Base-by-base conservation (phyloP, 2,888 invertebrate genomes). In the Homarus gammarus region DNA sequence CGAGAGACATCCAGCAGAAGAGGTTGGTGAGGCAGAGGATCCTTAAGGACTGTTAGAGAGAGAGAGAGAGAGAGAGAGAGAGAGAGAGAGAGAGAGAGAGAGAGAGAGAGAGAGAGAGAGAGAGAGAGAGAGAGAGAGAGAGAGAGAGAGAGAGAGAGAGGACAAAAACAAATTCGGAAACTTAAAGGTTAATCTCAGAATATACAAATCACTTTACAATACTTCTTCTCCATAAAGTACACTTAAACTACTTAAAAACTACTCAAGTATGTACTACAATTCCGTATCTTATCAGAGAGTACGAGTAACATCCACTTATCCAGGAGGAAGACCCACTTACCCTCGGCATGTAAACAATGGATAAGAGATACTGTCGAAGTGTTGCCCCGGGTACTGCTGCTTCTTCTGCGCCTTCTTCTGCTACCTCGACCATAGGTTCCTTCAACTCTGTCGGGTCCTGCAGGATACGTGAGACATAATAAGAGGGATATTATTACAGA, bases 1-100 rank as follows among this genome's bases (percentile, higher is more conserved):
- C 98, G 93, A 99, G 97, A 0, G 98, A 98, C 98, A 98, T 99
- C 99, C 99, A 99, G 93, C 98, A 98, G 94, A 99, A 99, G 56
- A 99, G 95, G 94, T 99, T 99, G 22, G 99, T 99, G 91, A 98
- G 93, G 93, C 99, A 99, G 18, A 99, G 95, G 93, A 98, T 96
- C 51, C 96, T 95, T 92, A 99, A 95, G 0, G 98, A 98, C 79
- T 88, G 85, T 68, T 8, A 31, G 33, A 36, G 18, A 12, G 36
- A 3, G 31, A n/a, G 38, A 2, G 5, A 31, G 36, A 2, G 31
- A 36, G 70, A 12, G n/a, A 31, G 15, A 70, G 36, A 70, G 15
- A 70, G 70, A 36, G 27, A 15, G 36, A 31, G 15, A 36, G 70
- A 33, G 70, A 36, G n/a, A 36, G 70, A 33, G 70, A 31, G 15